Percentiles rank a stretch among this genome's conserved stretches.
phyloP scores from a whole-genome alignment of 2,113 vertebrate genomes.

The Numenius arquata region DNA sequence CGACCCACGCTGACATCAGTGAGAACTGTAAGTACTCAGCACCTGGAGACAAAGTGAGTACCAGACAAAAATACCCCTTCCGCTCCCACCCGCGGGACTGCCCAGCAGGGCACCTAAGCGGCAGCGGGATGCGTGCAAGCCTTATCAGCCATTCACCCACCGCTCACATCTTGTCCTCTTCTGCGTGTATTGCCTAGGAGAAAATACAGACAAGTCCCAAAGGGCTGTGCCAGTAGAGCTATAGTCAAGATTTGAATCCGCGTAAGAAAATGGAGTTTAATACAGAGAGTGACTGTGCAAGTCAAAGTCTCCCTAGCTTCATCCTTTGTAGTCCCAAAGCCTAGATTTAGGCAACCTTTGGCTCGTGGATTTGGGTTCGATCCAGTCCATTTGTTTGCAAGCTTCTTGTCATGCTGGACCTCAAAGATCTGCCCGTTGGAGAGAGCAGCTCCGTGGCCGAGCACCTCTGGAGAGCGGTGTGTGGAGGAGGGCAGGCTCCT shows the following conservation, averaged over 20 bases:
- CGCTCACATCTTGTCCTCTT: slow-evolving; percentile 26
- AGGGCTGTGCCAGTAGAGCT: slow-evolving; percentile 28
- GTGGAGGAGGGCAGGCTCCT: not conserved
- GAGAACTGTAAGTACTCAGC: slow-evolving; percentile 54
- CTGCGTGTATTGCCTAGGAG: slow-evolving; percentile 33
- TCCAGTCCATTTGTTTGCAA: not conserved
- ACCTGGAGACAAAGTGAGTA: slow-evolving; percentile 50
- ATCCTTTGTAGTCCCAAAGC: slow-evolving; percentile 20
- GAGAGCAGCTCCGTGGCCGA: not conserved
- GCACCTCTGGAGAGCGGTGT: not conserved
- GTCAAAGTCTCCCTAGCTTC: slow-evolving; percentile 24
- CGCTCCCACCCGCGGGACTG: not conserved
- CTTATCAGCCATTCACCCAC: not conserved
- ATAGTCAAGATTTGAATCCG: not conserved
- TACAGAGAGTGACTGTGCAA: slow-evolving; percentile 15
- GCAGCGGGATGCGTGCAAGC: not conserved
- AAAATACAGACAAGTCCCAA: slow-evolving; percentile 24
- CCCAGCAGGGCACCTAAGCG: not conserved
- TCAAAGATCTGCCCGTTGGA: rapidly evolving
- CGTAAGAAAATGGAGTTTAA: not conserved
- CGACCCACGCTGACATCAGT: slow-evolving; percentile 29
- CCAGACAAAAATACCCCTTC: slow-evolving; percentile 19
- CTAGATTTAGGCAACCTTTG: slow-evolving; percentile 33
- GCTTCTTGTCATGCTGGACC: not conserved
- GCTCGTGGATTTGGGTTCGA: slow-evolving; percentile 20